phyloP scores from a whole-genome alignment of 2,888 invertebrate species.

The Scaptomyza flava region DNA sequence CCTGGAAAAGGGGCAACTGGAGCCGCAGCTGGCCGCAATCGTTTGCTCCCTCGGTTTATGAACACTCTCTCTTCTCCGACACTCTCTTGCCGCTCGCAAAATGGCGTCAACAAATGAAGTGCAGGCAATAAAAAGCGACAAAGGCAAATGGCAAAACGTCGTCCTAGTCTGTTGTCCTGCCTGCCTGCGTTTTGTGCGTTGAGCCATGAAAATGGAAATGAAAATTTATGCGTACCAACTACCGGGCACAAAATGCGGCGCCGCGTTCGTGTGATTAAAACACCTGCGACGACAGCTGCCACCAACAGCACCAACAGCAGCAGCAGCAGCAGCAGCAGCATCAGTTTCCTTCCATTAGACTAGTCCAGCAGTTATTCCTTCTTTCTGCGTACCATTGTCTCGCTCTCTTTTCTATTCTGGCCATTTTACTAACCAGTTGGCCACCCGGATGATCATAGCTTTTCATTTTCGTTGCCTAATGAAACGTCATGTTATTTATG shows the following conservation, averaged over 20 bases:
- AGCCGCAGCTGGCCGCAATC: slow-evolving; percentile 15
- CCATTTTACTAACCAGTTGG: slow-evolving; percentile 15
- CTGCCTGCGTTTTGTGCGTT: slow-evolving; percentile 60
- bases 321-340: slow-evolving; percentile 26
- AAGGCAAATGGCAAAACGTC: slow-evolving; percentile 71
- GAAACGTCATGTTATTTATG: slow-evolving; percentile 78
- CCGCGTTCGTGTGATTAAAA: slow-evolving; percentile 67
- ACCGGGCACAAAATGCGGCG: slow-evolving; percentile 53
- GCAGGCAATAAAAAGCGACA: slow-evolving; percentile 80
- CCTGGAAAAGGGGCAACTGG: slow-evolving; percentile 4
- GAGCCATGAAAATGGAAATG: slow-evolving; percentile 78
- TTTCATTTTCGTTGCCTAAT: slow-evolving; percentile 71
- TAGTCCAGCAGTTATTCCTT: slow-evolving; percentile 1
- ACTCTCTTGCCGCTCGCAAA: slow-evolving; percentile 31
- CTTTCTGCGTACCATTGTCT: slow-evolving; percentile 33
- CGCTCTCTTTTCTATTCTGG: slow-evolving; percentile 3
- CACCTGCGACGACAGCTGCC: slow-evolving; percentile 66
- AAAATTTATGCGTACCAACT: slow-evolving; percentile 71
- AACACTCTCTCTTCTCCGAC: slow-evolving; percentile 17
- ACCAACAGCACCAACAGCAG: slow-evolving; percentile 29
- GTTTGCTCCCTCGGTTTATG: slow-evolving; percentile 57
- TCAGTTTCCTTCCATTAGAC: slow-evolving; percentile 16
- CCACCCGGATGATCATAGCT: slow-evolving; percentile 68
- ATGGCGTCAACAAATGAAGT: slow-evolving; percentile 76
- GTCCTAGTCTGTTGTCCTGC: slow-evolving; percentile 25